Evolutionary conservation across 2,888 invertebrate species (phyloP), one percentile per base, ranked within the genome.

Genomic region (Monoplex corrugatus): DNA sequence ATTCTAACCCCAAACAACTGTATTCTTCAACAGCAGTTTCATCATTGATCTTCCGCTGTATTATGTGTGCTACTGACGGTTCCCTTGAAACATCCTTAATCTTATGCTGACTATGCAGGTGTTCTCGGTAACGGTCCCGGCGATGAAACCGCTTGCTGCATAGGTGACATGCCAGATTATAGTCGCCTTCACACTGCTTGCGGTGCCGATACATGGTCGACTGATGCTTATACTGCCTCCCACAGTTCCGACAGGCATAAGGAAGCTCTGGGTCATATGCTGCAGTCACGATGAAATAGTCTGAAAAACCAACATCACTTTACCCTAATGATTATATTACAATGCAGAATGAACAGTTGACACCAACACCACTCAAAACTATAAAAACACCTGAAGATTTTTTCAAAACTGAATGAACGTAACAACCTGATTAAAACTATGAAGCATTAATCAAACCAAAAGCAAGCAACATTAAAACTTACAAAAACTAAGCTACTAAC

Each of bases 91-190:
- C 44, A 28, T 82, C 43, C 10, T 16, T 35, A 75, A 35, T 35
- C 10, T 35, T 10, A 19, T 75, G 75, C 35, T 75, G 32, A 10
- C n/a, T 75, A 10, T 35, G 40, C 35, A 88, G 44, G 82, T 90
- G 90, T 13, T 86, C 86, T 40, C 85, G 80, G 43, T 86, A 68
- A n/a, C 50, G 35, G 86, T 90, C 90, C 40, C 80, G 72, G 0
- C 90, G 89, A 38, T 88, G 88, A 72, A 90, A 90, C 50, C 75
- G 57, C 57, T 87, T 89, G 35, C 68, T 45, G 45, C 90, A 90
- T 8, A 43, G 6, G 28, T 82, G 43, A 84, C 89, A 90, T 16
- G n/a, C 45, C 8, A 90, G n/a, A 35, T 83, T 84, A 6, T 85
- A 87, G 40, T 82, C 68, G 40, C 89, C 63, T 43, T 83, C 84